These are phyloP conservation scores for Charadrius vociferus DNA, from an alignment of 2,113 vertebrate genomes.

Conservation along the genomic window DNA sequence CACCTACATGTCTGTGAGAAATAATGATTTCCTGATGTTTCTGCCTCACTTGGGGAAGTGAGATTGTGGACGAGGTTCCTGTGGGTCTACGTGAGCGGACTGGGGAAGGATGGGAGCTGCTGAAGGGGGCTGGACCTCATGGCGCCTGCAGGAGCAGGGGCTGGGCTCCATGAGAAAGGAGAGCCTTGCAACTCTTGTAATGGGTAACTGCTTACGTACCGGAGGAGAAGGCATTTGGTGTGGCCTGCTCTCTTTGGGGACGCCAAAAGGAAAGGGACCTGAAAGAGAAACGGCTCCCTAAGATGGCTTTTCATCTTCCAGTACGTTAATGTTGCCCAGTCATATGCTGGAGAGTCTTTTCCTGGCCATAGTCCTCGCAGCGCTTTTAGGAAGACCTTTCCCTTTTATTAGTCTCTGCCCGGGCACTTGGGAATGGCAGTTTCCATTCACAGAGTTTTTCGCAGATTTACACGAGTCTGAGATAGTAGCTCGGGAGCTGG, in stretches of 20 bases:
- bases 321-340: background rate
- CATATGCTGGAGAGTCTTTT: constrained; percentile 79
- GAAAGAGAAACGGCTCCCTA: background rate
- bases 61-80: background rate
- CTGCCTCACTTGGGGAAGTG: background rate
- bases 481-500: background rate
- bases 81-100: fast-evolving
- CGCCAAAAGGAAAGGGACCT: background rate
- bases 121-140: background rate
- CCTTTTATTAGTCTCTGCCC: background rate
- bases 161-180: background rate
- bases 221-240: background rate
- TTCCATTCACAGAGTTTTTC: constrained; percentile 41
- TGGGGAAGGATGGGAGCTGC: background rate
- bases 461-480: background rate
- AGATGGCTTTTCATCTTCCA: background rate
- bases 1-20: background rate
- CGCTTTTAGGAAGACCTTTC: background rate
- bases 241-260: background rate
- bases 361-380: background rate
- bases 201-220: background rate
- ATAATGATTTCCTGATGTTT: background rate
- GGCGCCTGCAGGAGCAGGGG: background rate
- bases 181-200: background rate
- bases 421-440: constrained; percentile 20